Base-by-base conservation (phyloP, 92 coral and sea anemone species). In the Blastomussa wellsi region DNA sequence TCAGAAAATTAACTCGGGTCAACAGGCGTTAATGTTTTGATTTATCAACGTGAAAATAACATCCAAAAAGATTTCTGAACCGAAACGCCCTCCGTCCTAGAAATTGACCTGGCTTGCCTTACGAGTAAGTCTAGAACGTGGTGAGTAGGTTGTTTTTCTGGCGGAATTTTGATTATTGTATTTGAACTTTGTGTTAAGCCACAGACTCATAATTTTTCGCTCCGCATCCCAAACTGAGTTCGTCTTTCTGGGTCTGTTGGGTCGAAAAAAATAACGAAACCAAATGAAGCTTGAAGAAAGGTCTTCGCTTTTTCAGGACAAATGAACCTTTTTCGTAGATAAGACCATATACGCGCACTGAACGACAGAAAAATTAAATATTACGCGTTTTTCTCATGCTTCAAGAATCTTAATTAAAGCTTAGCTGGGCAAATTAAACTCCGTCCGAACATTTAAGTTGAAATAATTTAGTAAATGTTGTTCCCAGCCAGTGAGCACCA, bases 1-100 rank as follows among this genome's bases (percentile, higher is more conserved):
- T 62, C 68, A 62, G 68, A 62, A 62, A 62, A 62, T 22, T 28
- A 62, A 62, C 68, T 26, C 68, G 5, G 68, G 68, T 62, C 68
- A 62, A 62, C 68, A 62, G 2, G 33, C 33, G 33, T 8, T 2
- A 28, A 62, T 62, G 33, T 26, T 51, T 26, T 62, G 68, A 62
- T 31, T 59, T 59, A 62, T 8, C 35, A 62, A 26, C 16, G 7
- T 3, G 35, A 59, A 59, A n/a, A n/a, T 59, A 59, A 59, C 66
- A 59, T 62, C 68, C 3, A 26, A 62, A 11, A 9, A 19, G n/a
- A 62, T 12, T 62, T 28, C 16, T 62, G 68, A 62, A 62, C 68
- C 68, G 33, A 62, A 62, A 26, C 68, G 17, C 17, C 68, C 35
- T 22, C 0, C 16, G 16, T 10, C 35, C 68, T 8, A 62, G 31